Base-by-base conservation (phyloP, 1,140 invertebrate genomes). In the Acyrthosiphon pisum region DNA sequence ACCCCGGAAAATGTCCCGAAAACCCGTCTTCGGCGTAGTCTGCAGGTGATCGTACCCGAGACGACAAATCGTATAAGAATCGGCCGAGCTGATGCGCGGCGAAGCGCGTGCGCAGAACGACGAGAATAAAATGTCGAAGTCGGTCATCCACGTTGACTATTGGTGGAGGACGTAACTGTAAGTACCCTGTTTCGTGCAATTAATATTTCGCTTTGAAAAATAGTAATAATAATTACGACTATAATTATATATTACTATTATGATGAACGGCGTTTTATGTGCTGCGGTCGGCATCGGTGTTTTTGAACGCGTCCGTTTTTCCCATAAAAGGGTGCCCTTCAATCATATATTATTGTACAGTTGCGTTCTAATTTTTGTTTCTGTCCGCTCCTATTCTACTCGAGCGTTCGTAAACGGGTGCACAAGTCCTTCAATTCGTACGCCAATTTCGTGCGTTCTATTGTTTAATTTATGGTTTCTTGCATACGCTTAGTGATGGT, bases 391-490 rank as follows among this genome's bases (percentile, higher is more conserved):
- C 30, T 48, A 44, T 6, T 46, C 30, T 22, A 53, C 50, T 53
- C 50, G 50, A 6, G 14, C 6, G 30, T 30, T 89, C n/a, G n/a
- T 37, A 89, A 89, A 89, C 48, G 87, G 48, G n/a, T 53, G 48
- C 50, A 89, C 88, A 37, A 44, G 89, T 90, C 89, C 89, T 90
- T 90, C 89, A 26, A 30, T 22, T 6, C 88, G 20, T 50, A 53
- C 88, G 53, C 53, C 60, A n/a, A 90, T 90, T 60, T 90, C 14
- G 89, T 22, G 50, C 18, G 22, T 60, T 60, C 53, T 68, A 90
- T 90, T 90, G 89, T 90, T 90, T 90, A 68, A 68, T 90, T 90
- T 60, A 44, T n/a, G 56, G 89, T 90, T 60, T 90, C 23, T 90
- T 35, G 89, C 89, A 60, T 44, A 60, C 48, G 8, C 30, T 86